Conservation (phyloP, 2,888 invertebrate species). For the Mesorhabditis sp. region DNA sequence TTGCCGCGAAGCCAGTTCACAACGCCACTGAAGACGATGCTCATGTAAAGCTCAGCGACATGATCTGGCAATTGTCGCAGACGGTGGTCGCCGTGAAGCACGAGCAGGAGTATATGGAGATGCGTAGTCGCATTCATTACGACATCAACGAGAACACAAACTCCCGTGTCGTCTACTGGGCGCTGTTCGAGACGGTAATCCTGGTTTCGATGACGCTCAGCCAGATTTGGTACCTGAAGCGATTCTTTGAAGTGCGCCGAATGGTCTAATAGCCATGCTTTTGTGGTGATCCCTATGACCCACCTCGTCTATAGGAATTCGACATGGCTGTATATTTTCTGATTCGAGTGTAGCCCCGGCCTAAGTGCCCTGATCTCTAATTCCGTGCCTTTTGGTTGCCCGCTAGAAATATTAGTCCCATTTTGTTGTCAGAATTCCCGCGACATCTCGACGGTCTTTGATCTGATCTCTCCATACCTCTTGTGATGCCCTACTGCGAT, state of each 20-base stretch:
- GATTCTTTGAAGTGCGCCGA: slow-evolving; percentile 95
- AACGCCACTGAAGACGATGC: not conserved
- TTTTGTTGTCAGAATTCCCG: too few species aligned
- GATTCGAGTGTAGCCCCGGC: too few species aligned
- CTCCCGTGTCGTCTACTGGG: slow-evolving; percentile 91
- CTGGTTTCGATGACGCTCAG: slow-evolving; percentile 72
- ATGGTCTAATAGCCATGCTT: slow-evolving; percentile 70
- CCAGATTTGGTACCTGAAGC: slow-evolving; percentile 91
- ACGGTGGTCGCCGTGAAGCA: not conserved
- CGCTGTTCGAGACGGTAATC: slow-evolving; percentile 89
- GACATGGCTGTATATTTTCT: too few species aligned
- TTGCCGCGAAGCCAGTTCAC: not conserved
- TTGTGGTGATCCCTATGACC: too few species aligned
- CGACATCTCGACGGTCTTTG: too few species aligned
- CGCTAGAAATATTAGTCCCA: too few species aligned
- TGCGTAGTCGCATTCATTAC: not conserved
- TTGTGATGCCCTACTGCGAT: too few species aligned
- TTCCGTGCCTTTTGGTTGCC: too few species aligned
- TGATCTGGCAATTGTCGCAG: not conserved
- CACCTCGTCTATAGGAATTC: too few species aligned
- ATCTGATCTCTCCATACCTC: too few species aligned
- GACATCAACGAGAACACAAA: slow-evolving; percentile 90
- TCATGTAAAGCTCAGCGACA: not conserved
- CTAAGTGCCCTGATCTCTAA: too few species aligned
- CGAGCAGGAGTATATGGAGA: slow-evolving; percentile 6